These are phyloP conservation scores for Cardinalis cardinalis DNA, from an alignment of 2,113 vertebrate species.

Conservation along the genomic window DNA sequence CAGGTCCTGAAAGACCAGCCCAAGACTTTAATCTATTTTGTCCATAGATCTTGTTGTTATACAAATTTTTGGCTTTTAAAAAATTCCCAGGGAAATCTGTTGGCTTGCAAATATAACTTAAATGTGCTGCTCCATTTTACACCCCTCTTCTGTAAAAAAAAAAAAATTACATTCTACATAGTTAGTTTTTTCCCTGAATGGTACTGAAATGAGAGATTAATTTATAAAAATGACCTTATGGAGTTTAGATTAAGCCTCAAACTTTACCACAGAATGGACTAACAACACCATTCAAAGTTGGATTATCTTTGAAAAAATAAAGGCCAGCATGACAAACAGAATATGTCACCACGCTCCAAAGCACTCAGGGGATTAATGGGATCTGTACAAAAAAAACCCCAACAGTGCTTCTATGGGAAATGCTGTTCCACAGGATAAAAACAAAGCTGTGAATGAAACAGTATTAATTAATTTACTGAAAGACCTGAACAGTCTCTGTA, in stretches of 20 bases:
- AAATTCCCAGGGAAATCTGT: neutral
- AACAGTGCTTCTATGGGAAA: constrained; percentile 5
- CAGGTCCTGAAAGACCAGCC: neutral
- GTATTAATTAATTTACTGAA: neutral
- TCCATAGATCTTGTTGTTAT: neutral
- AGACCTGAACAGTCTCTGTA: neutral
- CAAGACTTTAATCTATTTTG: neutral
- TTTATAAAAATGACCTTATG: neutral
- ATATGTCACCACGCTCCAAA: constrained; percentile 16
- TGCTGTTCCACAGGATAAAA: constrained; percentile 32
- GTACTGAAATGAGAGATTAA: neutral
- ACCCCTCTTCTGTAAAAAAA: neutral
- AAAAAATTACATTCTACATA: neutral
- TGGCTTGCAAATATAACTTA: neutral
- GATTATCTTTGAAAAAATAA: constrained; percentile 44
- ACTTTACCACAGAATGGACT: constrained; percentile 10
- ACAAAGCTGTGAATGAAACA: neutral
- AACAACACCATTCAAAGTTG: constrained; percentile 22
- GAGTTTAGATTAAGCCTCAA: constrained; percentile 2
- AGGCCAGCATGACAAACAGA: constrained; percentile 32
- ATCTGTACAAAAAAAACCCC: neutral
- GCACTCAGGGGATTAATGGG: constrained; percentile 19
- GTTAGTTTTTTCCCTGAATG: neutral
- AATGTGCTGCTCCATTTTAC: neutral
- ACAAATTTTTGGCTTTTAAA: neutral